Percentiles rank a stretch among this genome's conserved stretches.
Conservation (phyloP, 2,113 vertebrate species). For the Ceyx cyanopectus region DNA sequence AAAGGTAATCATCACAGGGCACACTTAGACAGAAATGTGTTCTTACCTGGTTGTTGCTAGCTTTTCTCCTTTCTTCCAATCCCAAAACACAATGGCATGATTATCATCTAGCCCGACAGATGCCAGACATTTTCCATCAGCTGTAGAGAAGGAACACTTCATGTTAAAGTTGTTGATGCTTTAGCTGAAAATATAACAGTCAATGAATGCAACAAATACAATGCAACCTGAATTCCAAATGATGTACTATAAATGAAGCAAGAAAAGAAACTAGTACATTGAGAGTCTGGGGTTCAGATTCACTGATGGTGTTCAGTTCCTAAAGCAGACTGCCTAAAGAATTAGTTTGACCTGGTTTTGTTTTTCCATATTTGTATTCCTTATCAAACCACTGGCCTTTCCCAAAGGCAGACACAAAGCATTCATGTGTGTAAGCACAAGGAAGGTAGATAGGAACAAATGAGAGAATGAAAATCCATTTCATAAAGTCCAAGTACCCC, state of each 20-base stretch:
- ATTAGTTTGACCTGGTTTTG: background rate
- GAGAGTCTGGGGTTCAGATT: background rate
- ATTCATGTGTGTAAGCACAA: background rate
- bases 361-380: background rate
- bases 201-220: background rate
- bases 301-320: background rate
- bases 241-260: background rate
- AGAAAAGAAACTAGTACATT: background rate
- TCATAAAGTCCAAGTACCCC: background rate
- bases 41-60: slow-evolving; percentile 91
- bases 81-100: slow-evolving; percentile 95
- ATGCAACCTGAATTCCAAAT: background rate
- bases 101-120: slow-evolving; percentile 93
- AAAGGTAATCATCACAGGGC: background rate
- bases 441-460: background rate
- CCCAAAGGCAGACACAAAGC: background rate
- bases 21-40: background rate
- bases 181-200: slow-evolving; percentile 6
- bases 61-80: slow-evolving; percentile 97
- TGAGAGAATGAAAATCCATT: background rate
- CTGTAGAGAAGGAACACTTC: slow-evolving; percentile 77
- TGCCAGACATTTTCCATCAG: slow-evolving; percentile 92
- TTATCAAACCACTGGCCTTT: background rate
- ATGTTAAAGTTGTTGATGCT: slow-evolving; percentile 29
- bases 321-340: background rate